These are phyloP conservation scores for Ammodytes dubius DNA, from an alignment of 2,113 vertebrate genomes.

Conservation along the genomic window DNA sequence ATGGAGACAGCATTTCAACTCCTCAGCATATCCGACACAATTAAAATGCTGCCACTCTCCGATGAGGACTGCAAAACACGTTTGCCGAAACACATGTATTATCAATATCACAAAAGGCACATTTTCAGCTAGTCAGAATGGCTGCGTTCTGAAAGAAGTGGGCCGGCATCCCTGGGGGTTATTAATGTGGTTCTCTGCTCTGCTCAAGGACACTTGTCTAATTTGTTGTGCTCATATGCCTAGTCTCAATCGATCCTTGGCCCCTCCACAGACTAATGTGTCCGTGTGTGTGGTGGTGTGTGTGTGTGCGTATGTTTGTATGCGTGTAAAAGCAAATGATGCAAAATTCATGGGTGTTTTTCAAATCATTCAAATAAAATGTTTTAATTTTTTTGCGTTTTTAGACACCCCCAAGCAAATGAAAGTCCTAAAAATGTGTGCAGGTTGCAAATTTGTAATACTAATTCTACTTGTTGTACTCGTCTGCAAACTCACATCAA, in stretches of 20 bases:
- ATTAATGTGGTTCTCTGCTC: constrained; percentile 60
- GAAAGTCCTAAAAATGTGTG: background rate
- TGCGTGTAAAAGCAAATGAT: background rate
- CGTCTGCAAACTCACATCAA: background rate
- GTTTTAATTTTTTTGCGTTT: no score
- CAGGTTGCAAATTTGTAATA: background rate
- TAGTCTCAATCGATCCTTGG: constrained; percentile 54
- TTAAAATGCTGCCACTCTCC: constrained; percentile 24
- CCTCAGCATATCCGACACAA: constrained; percentile 7
- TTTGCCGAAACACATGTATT: constrained; percentile 44
- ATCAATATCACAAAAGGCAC: constrained; percentile 4
- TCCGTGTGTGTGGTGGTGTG: background rate
- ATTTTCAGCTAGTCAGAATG: constrained; percentile 7
- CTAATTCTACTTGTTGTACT: background rate
- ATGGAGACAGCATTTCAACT: constrained; percentile 20
- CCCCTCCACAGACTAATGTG: constrained; percentile 12
- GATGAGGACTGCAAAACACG: constrained; percentile 16
- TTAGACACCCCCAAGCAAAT: background rate
- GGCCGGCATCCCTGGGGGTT: constrained; percentile 46
- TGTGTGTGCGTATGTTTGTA: background rate
- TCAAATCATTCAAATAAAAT: background rate
- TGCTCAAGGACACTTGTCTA: constrained; percentile 71
- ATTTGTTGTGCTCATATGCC: constrained; percentile 58
- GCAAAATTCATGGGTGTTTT: background rate
- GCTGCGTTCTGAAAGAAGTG: constrained; percentile 35